Conservation (phyloP, 1,140 invertebrate species). For the Lordiphosa clarofinis region DNA sequence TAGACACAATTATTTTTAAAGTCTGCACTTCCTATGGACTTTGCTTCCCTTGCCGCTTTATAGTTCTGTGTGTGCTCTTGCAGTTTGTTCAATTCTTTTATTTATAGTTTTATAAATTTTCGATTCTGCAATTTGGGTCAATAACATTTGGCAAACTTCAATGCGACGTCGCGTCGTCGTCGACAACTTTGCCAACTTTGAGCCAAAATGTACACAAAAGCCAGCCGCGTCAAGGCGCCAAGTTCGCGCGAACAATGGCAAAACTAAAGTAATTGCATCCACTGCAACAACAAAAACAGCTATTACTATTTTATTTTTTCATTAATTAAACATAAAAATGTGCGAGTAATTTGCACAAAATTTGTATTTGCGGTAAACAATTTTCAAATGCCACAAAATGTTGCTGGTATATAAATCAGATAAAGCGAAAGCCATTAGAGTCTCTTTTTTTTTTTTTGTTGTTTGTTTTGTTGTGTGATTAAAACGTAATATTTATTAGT, state of each 20-base stretch:
- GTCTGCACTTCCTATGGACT: constrained; percentile 2
- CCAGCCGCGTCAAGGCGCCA: constrained; percentile 54
- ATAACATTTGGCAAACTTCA: constrained; percentile 73
- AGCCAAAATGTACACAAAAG: constrained; percentile 18
- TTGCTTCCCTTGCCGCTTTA: constrained; percentile 18
- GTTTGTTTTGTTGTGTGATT: constrained; percentile 16
- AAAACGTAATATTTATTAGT: constrained; percentile 3
- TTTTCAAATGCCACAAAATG: not conserved
- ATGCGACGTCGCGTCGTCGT: constrained; percentile 54
- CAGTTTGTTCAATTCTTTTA: constrained; percentile 1
- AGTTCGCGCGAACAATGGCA: constrained; percentile 57
- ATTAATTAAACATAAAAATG: constrained; percentile 64
- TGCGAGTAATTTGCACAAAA: constrained; percentile 58
- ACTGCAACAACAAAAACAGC: constrained; percentile 8
- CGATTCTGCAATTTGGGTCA: constrained; percentile 58
- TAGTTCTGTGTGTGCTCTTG: not conserved
- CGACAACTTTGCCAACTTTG: constrained; percentile 17
- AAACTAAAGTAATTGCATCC: constrained; percentile 26
- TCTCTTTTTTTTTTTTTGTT: too few relatives aligned
- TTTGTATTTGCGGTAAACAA: constrained; percentile 25
- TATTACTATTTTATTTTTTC: constrained; percentile 31
- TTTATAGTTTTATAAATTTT: constrained; percentile 43
- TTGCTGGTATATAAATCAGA: constrained; percentile 14
- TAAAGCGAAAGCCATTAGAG: constrained; percentile 38
- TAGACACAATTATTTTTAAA: constrained; percentile 13